Evolutionary conservation across 2,797 vertebrate genomes (phyloP).

Genomic region (Acanthurus leucopareius): DNA sequence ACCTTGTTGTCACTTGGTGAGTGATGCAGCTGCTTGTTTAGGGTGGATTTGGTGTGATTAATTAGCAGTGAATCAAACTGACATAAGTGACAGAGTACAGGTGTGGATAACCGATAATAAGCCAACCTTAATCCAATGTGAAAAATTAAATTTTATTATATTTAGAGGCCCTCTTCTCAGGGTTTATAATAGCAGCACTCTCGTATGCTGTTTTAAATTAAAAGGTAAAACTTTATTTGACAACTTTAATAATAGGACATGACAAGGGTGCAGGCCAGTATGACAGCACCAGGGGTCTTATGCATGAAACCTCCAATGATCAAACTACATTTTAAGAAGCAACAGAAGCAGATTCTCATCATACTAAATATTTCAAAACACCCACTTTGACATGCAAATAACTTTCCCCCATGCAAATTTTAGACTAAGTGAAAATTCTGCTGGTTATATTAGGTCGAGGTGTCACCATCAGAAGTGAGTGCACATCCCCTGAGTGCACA

Average conservation of each 20-base stretch:
- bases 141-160: not conserved
- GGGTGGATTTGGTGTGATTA: constrained; percentile 55
- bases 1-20: constrained; percentile 51
- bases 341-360: not conserved
- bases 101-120: constrained; percentile 38
- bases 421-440: not conserved
- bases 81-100: constrained; percentile 48
- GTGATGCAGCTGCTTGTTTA: constrained; percentile 38
- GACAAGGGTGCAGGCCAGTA: not conserved
- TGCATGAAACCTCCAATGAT: not conserved
- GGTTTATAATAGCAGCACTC: not conserved
- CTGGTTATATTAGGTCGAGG: constrained; percentile 30
- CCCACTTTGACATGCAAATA: constrained; percentile 24
- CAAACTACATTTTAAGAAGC: constrained; percentile 22
- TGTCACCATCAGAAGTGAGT: constrained; percentile 23
- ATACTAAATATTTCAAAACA: constrained; percentile 18
- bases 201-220: not conserved
- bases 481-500: not conserved
- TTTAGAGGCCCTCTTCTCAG: not conserved
- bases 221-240: not conserved
- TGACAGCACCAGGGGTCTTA: not conserved
- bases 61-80: constrained; percentile 59
- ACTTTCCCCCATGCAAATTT: constrained; percentile 17
- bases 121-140: constrained; percentile 9
- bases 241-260: constrained; percentile 1